Percentiles rank a stretch among this genome's conserved stretches.
phyloP scores from a whole-genome alignment of 2,888 invertebrate species.

The Athetis lepigone region DNA sequence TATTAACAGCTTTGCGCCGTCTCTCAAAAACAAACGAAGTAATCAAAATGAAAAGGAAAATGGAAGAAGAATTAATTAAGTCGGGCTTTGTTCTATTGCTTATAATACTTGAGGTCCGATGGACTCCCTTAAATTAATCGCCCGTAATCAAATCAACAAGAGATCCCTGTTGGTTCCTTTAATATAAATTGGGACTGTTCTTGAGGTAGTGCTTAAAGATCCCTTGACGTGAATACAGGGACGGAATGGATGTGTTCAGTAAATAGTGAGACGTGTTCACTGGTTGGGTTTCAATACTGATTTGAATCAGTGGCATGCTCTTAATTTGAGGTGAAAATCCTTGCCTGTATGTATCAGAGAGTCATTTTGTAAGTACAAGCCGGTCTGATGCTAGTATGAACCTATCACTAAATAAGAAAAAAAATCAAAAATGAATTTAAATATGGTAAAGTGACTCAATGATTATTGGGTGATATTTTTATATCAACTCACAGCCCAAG shows the following conservation, averaged over 20 bases:
- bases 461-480: too few species aligned
- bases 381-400: too few species aligned
- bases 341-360: too few species aligned
- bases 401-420: too few species aligned
- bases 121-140: slow-evolving; percentile 81
- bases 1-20: slow-evolving; percentile 57
- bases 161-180: slow-evolving; percentile 72
- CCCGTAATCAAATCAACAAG: slow-evolving; percentile 82
- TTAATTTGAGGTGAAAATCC: too few species aligned
- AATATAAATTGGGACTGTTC: slow-evolving; percentile 74
- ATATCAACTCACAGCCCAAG: too few species aligned
- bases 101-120: slow-evolving; percentile 75
- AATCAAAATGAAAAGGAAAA: slow-evolving; percentile 65
- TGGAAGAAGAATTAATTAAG: slow-evolving; percentile 80
- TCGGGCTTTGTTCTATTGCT: slow-evolving; percentile 74
- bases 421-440: too few species aligned
- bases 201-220: slow-evolving; percentile 65
- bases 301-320: too few species aligned
- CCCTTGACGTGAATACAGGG: slow-evolving; percentile 43
- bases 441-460: too few species aligned
- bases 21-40: slow-evolving; percentile 64
- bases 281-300: too few species aligned
- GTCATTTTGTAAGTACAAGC: too few species aligned
- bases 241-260: slow-evolving; percentile 3
- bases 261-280: too few species aligned